Evolutionary conservation across 2,113 vertebrate species (phyloP), one percentile per base, ranked within the genome.

Genomic region (Plecotus auritus): DNA sequence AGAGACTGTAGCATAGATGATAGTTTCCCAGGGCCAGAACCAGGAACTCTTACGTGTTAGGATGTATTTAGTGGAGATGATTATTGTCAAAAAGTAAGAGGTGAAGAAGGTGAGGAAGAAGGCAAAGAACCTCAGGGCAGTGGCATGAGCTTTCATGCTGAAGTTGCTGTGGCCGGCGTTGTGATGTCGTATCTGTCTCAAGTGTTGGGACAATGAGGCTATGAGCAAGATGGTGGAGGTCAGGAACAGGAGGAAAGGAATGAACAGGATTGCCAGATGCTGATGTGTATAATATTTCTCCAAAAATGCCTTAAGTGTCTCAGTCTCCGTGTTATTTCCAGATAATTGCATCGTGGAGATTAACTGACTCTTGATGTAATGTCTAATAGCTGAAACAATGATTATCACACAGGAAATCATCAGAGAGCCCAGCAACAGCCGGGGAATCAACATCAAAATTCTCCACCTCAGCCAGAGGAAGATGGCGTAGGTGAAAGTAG

Each of bases 391-490:
- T 64, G 82, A 74, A 78, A 67, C 56, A 61, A 86, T 90, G 23
- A 51, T 22, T 42, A 96, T 12, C 51, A 84, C 32, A 90, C 16
- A 86, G 88, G 37, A 66, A 67, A 42, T 32, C 20, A 97, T 0
- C 20, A 81, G 16, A n/a, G 42, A 74, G 40, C 85, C 66, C 70
- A 97, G 37, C 54, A 97, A 84, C 7, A 97, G 9, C 95, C 85
- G 47, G 30, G 86, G 95, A 73, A 97, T 12, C 30, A 87, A 30
- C 51, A 40, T 97, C 28, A 81, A 67, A 85, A 98, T 92, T 81
- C 91, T 97, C 70, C 76, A 42, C 83, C 37, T 97, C 9, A 97
- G 35, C 84, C 90, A 96, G 72, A 93, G 32, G 42, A 98, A 91
- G 56, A 93, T 4, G 10, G 49, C 30, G 1, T 97, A 70, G 12